Evolutionary conservation across 2,797 vertebrate genomes (phyloP).

Genomic region (Danio aesculapii): DNA sequence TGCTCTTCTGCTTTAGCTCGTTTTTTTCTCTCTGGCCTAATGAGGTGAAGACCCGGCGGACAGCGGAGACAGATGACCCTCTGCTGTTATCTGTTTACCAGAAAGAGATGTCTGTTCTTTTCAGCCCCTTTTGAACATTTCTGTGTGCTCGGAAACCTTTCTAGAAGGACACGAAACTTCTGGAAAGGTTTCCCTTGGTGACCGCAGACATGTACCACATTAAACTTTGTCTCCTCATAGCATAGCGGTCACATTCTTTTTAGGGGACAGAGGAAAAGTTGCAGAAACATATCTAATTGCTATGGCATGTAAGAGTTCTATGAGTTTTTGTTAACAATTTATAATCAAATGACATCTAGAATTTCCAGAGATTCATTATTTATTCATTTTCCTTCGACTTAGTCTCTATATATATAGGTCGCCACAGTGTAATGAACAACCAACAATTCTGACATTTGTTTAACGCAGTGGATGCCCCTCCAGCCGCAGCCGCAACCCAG

Average conservation of each 20-base stretch:
- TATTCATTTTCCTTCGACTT: too few relatives aligned
- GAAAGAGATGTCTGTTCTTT: constrained; percentile 30
- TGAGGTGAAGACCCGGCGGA: constrained; percentile 28
- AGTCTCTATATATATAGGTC: too few relatives aligned
- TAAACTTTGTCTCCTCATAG: neutral
- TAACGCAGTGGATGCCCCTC: too few relatives aligned
- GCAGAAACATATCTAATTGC: neutral
- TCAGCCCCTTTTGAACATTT: constrained; percentile 6
- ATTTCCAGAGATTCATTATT: too few relatives aligned
- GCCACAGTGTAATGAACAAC: too few relatives aligned
- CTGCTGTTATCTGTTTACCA: constrained; percentile 34
- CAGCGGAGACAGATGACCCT: constrained; percentile 37
- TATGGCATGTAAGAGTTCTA: neutral
- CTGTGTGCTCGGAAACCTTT: neutral
- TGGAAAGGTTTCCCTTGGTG: constrained; percentile 3
- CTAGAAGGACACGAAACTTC: neutral
- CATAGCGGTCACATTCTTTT: neutral
- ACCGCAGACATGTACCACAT: neutral
- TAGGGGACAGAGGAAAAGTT: neutral
- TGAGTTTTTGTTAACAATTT: too few relatives aligned
- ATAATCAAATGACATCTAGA: too few relatives aligned
- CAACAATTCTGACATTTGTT: too few relatives aligned
- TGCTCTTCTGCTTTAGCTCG: neutral
- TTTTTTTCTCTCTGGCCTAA: constrained; percentile 25
- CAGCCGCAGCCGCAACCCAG: too few relatives aligned